Base-by-base conservation (phyloP, 1,140 invertebrate species). In the Macrobrachium rosenbergii region DNA sequence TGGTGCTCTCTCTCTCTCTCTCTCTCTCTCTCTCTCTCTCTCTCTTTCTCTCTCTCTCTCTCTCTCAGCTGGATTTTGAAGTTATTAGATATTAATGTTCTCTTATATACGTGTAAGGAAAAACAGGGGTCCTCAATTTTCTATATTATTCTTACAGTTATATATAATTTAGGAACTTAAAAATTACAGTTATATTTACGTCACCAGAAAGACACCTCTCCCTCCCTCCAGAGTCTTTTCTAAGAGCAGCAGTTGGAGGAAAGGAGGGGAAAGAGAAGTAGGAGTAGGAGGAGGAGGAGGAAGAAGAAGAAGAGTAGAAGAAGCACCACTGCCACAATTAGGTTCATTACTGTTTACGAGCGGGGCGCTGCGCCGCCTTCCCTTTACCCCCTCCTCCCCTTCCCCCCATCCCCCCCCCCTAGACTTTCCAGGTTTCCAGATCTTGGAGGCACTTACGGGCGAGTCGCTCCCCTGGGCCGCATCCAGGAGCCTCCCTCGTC, bases 271-370 rank as follows among this genome's bases (percentile, higher is more conserved):
- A 84, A 76, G n/a, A n/a, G 69, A 23, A 14, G 19, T 5, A 19
- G 73, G 17, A 45, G 14, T 7, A 75, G 45, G 19, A 82, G 79
- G 5, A 69, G 63, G 23, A 63, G 83, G 28, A 85, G 60, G 60
- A 73, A n/a, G 37, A 85, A 45, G 59, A 86, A 64, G 43, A 79
- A 78, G 64, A 87, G 78, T 58, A 81, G 77, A 52, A 87, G 78
- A 67, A 87, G 79, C 84, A 79, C 84, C 84, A 87, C 84, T 77
- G 84, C 84, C 86, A 88, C 86, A 88, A 88, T 88, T 88, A 88
- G 86, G 86, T 88, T 88, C 86, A 88, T 88, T 88, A 88, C 86
- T 82, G 80, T 88, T 88, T 88, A 88, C 86, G 86, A 88, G 80
- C 86, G 80, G 52, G 86, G 81, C 86, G 80, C 81, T 58, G 72